Evolutionary conservation across 2,113 vertebrate species (phyloP).

Genomic region (Plotosus lineatus): DNA sequence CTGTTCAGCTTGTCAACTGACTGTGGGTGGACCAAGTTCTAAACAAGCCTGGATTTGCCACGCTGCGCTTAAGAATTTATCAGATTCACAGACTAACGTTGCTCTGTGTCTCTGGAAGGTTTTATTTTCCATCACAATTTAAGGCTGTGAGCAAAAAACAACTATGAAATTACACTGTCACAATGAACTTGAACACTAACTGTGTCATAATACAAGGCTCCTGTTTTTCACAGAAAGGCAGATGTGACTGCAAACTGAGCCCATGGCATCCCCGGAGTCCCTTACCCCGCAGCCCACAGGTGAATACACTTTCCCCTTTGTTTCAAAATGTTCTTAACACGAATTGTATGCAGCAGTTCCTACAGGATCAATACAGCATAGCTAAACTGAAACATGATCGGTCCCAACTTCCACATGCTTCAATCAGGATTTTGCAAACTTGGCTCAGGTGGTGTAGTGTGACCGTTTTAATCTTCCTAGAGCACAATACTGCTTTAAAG

Average conservation of each 20-base stretch:
- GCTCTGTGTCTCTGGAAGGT: too few relatives aligned
- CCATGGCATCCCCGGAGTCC: conserved; percentile 51
- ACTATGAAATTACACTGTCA: neutral
- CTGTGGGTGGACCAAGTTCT: conserved; percentile 22
- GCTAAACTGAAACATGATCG: neutral
- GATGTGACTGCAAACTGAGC: conserved; percentile 45
- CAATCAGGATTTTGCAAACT: conserved; percentile 13
- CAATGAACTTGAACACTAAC: conserved; percentile 11
- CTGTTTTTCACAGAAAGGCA: conserved; percentile 46
- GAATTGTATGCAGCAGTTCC: neutral
- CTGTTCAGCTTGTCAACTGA: conserved; percentile 8
- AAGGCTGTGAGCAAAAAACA: neutral
- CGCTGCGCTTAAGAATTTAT: conserved; percentile 53
- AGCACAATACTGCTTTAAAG: conserved; percentile 18
- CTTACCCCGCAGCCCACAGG: conserved; percentile 46
- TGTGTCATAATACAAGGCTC: conserved; percentile 19
- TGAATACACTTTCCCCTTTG: conserved; percentile 19
- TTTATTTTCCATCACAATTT: neutral
- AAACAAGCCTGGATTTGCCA: conserved; percentile 54
- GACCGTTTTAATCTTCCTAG: conserved; percentile 47
- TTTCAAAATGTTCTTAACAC: conserved; percentile 7
- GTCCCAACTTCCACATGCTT: neutral
- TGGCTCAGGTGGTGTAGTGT: conserved; percentile 31
- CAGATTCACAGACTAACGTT: too few relatives aligned
- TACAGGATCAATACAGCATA: neutral